Conservation (phyloP, 1,140 invertebrate genomes). For the Hycleus phaleratus region DNA sequence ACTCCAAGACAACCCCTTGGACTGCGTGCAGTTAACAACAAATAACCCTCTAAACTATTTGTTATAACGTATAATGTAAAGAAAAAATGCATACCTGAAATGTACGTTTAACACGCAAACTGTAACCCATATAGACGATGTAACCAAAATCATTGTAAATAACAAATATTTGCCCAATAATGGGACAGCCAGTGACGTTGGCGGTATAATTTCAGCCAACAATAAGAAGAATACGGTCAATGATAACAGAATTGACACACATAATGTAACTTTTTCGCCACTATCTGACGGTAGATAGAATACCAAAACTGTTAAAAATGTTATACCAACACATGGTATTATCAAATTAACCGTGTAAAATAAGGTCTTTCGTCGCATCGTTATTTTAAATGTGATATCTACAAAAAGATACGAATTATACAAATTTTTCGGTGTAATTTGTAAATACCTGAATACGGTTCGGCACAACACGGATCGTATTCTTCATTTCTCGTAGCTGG, state of each 20-base stretch:
- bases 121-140: slow-evolving; percentile 92
- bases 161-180: slow-evolving; percentile 91
- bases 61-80: too few species aligned
- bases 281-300: slow-evolving; percentile 95
- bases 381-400: slow-evolving; percentile 95
- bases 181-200: slow-evolving; percentile 94
- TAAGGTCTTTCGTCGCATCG: slow-evolving; percentile 84
- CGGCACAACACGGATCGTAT: slow-evolving; percentile 79
- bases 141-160: slow-evolving; percentile 97
- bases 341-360: slow-evolving; percentile 91
- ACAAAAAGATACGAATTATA: slow-evolving; percentile 37
- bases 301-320: slow-evolving; percentile 89
- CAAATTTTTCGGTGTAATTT: background rate
- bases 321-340: slow-evolving; percentile 83
- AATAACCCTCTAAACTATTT: background rate
- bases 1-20: too few species aligned
- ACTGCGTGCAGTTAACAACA: slow-evolving; percentile 7
- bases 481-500: slow-evolving; percentile 83
- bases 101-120: slow-evolving; percentile 96
- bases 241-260: slow-evolving; percentile 96
- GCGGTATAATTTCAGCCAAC: slow-evolving; percentile 94
- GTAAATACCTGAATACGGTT: slow-evolving; percentile 69
- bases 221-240: slow-evolving; percentile 98
- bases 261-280: slow-evolving; percentile 90
- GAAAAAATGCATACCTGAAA: slow-evolving; percentile 68